These are phyloP conservation scores for Micronycteris hirsuta DNA, from an alignment of 2,113 vertebrate species.

Conservation along the genomic window DNA sequence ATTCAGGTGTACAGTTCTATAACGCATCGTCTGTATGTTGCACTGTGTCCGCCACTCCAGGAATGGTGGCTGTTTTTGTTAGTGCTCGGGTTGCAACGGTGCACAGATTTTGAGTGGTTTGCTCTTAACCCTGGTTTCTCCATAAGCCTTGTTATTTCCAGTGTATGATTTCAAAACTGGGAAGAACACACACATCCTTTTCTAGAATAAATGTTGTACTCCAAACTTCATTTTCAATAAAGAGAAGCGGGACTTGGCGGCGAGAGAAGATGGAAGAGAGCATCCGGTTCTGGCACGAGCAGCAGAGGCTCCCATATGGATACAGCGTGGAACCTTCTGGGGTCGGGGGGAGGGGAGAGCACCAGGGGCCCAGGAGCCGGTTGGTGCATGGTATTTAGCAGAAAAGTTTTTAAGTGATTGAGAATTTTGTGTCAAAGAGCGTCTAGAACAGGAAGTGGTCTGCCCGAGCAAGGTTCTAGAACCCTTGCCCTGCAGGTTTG, in stretches of 20 bases:
- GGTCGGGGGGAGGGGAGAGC: background rate
- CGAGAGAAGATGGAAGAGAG: background rate
- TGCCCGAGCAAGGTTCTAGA: background rate
- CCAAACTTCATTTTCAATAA: conserved; percentile 32
- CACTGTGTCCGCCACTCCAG: background rate
- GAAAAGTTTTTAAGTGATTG: background rate
- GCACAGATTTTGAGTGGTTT: background rate
- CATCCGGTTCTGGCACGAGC: background rate
- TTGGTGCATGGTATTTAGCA: background rate
- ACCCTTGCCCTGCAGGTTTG: background rate
- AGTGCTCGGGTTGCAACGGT: background rate
- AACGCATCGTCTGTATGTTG: background rate
- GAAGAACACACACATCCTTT: background rate
- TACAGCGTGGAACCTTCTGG: background rate
- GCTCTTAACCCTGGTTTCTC: background rate
- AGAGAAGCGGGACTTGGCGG: background rate
- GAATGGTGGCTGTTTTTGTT: background rate
- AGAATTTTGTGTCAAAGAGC: background rate
- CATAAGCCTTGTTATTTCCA: conserved; percentile 20
- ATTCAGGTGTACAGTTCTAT: background rate
- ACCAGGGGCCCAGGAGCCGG: background rate
- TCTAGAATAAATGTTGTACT: background rate
- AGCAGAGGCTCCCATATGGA: background rate
- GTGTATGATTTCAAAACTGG: conserved; percentile 23
- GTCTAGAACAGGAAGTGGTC: background rate